These are phyloP conservation scores for Amniataba percoides DNA, from an alignment of 2,797 vertebrate genomes.

Conservation along the genomic window DNA sequence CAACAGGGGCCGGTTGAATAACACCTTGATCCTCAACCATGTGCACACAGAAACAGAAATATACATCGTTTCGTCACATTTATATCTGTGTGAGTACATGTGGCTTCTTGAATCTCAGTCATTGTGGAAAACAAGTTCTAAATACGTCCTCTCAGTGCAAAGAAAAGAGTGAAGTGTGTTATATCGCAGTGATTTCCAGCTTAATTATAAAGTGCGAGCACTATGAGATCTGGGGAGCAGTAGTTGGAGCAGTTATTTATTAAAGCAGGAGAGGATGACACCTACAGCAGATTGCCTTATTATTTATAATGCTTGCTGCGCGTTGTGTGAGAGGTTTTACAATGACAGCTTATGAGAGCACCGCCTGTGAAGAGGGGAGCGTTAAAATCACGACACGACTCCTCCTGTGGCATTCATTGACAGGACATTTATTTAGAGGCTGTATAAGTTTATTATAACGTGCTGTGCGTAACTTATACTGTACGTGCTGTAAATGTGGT, in stretches of 20 bases:
- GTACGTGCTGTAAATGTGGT: conserved; percentile 15
- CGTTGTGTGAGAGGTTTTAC: conserved; percentile 76
- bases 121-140: background rate
- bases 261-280: conserved; percentile 74
- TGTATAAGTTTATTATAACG: conserved; percentile 12
- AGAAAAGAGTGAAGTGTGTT: conserved; percentile 36
- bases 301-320: conserved; percentile 80
- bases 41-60: background rate
- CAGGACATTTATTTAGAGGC: conserved; percentile 43
- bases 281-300: conserved; percentile 79
- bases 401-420: conserved; percentile 30
- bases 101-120: background rate
- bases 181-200: conserved; percentile 50
- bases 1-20: background rate
- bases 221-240: conserved; percentile 52
- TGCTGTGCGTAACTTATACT: conserved; percentile 7
- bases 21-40: background rate
- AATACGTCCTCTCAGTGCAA: conserved; percentile 27
- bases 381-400: conserved; percentile 54
- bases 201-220: conserved; percentile 49
- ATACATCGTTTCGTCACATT: background rate
- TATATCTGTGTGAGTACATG: background rate
- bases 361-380: conserved; percentile 45
- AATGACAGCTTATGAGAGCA: conserved; percentile 63
- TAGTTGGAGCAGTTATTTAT: conserved; percentile 75